Conservation (phyloP, 1,140 invertebrate species). For the Pseudomyrmex cubaensis region DNA sequence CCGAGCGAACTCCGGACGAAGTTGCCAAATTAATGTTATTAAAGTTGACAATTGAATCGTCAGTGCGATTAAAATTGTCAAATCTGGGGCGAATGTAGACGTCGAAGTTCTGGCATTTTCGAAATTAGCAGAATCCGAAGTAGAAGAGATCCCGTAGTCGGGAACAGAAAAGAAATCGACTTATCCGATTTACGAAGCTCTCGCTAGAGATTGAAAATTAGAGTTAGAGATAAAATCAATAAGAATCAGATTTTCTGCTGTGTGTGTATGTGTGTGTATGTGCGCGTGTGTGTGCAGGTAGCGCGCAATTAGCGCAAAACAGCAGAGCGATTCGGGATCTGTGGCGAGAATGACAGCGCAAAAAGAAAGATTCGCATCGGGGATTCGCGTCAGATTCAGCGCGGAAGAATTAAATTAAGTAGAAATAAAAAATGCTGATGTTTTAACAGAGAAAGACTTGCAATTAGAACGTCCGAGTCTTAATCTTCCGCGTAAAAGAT, state of each 20-base stretch:
- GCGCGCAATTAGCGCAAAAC: constrained; percentile 9
- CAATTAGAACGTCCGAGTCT: too few species aligned
- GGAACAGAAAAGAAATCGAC: not conserved
- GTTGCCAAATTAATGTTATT: too few species aligned
- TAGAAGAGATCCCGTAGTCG: too few species aligned
- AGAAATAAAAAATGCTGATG: constrained; percentile 27
- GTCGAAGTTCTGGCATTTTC: too few species aligned
- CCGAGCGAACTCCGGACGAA: too few species aligned
- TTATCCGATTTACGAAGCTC: constrained; percentile 10
- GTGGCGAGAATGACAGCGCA: not conserved
- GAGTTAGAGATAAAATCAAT: constrained; percentile 18
- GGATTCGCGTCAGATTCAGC: constrained; percentile 36
- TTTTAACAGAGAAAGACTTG: not conserved
- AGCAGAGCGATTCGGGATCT: not conserved
- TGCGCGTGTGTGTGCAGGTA: not conserved
- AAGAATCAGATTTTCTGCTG: not conserved
- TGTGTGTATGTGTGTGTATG: not conserved
- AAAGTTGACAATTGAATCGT: too few species aligned
- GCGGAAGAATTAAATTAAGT: not conserved
- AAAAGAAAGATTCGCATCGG: constrained; percentile 28
- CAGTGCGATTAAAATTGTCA: too few species aligned
- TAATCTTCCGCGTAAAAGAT: too few species aligned
- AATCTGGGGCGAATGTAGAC: too few species aligned
- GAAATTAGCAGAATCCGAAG: too few species aligned
- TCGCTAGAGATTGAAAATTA: constrained; percentile 23